A percentile compares a stretch with the other conserved stretches of the same genome.
phyloP scores from a whole-genome alignment of 2,888 invertebrate species.

The Coleophora flavipennella region DNA sequence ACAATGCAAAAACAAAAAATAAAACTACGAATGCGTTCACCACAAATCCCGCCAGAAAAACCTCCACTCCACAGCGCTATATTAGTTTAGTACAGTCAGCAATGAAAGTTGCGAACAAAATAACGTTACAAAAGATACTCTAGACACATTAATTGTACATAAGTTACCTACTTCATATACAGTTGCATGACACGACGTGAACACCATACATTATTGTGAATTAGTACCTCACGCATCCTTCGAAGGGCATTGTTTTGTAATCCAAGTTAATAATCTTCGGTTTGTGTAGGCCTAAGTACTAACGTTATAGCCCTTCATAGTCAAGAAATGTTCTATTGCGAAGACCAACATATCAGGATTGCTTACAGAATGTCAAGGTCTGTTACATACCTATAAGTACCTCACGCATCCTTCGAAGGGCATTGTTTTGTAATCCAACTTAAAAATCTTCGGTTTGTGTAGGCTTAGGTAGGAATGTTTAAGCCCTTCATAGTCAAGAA shows the following conservation, averaged over 20 bases:
- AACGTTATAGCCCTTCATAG: background rate
- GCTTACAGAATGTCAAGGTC: too few relatives aligned
- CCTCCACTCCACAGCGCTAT: too few relatives aligned
- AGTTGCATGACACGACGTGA: slow-evolving; percentile 2
- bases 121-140: too few relatives aligned
- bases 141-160: background rate
- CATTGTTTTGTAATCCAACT: background rate
- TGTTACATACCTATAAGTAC: too few relatives aligned
- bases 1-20: too few relatives aligned
- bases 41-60: too few relatives aligned
- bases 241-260: background rate
- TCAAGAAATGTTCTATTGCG: too few relatives aligned
- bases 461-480: background rate
- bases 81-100: too few relatives aligned
- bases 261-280: background rate
- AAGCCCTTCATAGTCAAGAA: background rate
- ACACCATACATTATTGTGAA: slow-evolving; percentile 1
- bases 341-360: too few relatives aligned
- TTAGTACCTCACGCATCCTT: background rate
- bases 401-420: background rate
- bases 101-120: too few relatives aligned
- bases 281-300: background rate
- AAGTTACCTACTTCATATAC: background rate
- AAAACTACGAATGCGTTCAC: too few relatives aligned
- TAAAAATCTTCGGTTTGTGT: background rate